Base-by-base conservation (phyloP, 2,113 vertebrate species). In the Cavia aperea region DNA sequence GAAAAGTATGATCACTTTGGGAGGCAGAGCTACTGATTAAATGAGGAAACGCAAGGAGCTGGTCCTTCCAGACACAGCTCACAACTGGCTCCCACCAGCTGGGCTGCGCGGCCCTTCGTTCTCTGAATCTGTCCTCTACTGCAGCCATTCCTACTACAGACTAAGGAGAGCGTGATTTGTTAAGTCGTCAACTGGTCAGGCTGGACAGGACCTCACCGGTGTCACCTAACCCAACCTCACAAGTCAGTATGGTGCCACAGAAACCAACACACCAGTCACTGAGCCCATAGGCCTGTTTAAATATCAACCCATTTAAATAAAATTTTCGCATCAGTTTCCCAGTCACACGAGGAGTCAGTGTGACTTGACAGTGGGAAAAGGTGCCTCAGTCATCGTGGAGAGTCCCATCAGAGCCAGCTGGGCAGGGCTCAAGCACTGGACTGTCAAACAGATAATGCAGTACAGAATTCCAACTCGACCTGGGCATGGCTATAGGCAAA, bases 301-400 rank as follows among this genome's bases (percentile, higher is more conserved):
- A 75, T 83, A 46, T 49, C 70, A 93, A 51, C 62, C 46, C 26
- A 90, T 31, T 79, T 60, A 79, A 83, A 58, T 31, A 72, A 84
- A 96, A 94, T 43, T 51, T 54, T 81, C 93, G 86, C 66, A 54
- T 78, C 18, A 62, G 31, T 73, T 92, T 21, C 39, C 65, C 77
- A 46, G 75, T 88, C 68, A 81, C 39, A 72, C 13, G 54, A 62
- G 43, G 62, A 24, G 87, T 49, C 54, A 68, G 10, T 62, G 31
- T 70, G 36, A 36, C 51, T 92, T 68, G 24, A 1, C 23, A 49
- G 49, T 65, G 31, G 88, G 21, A 46, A 85, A 81, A 4, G 36
- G 3, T 36, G 58, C 15, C 51, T 73, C 26, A 13, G 39, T 56
- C 51, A 54, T 73, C 36, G 49, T 0, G 65, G 82, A 54, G 88